These are phyloP conservation scores for Clarias batrachus DNA, from an alignment of 2,113 vertebrate genomes.

Conservation along the genomic window DNA sequence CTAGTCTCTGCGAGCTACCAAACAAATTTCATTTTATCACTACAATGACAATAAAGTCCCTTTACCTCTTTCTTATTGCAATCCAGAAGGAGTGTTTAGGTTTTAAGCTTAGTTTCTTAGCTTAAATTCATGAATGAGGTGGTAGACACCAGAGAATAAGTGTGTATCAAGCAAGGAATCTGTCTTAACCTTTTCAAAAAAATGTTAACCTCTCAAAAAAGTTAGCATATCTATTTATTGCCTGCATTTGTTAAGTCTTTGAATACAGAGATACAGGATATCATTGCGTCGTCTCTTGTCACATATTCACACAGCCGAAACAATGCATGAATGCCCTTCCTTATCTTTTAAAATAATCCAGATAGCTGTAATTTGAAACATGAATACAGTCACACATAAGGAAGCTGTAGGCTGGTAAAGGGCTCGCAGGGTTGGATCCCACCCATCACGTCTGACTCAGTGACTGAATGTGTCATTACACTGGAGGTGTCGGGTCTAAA, in stretches of 20 bases:
- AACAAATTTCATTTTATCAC: too few species aligned
- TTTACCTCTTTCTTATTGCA: too few species aligned
- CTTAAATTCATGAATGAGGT: neutral
- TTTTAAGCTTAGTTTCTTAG: too few species aligned
- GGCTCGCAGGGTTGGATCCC: neutral
- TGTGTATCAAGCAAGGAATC: neutral
- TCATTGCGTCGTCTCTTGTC: neutral
- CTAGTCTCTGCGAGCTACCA: too few species aligned
- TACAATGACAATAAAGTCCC: too few species aligned
- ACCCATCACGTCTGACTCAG: constrained; percentile 24
- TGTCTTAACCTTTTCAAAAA: neutral
- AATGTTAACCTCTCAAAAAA: neutral
- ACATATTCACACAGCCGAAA: neutral
- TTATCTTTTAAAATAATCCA: neutral
- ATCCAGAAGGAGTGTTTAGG: neutral
- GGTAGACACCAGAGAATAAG: neutral
- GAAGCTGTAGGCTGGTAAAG: constrained; percentile 21
- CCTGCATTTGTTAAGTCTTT: neutral
- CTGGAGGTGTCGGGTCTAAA: constrained; percentile 53
- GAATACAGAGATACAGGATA: neutral
- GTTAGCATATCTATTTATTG: neutral
- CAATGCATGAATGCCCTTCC: neutral
- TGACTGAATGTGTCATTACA: constrained; percentile 39
- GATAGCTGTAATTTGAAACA: neutral
- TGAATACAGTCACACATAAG: neutral